phyloP scores from a whole-genome alignment of 2,797 vertebrate species.

The Macrochelys suwanniensis region DNA sequence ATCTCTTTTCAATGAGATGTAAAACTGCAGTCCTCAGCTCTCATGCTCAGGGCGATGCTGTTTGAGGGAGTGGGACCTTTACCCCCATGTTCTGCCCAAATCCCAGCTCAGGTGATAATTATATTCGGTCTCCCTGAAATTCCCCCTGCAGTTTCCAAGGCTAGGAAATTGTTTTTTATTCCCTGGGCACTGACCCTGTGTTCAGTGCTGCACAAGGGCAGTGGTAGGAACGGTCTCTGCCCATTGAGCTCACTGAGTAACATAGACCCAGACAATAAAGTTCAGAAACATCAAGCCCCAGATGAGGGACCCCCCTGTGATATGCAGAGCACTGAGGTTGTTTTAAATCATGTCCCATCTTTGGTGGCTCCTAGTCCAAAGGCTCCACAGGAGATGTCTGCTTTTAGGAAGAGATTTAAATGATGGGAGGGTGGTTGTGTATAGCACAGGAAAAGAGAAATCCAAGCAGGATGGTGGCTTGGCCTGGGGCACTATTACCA shows the following conservation, averaged over 20 bases:
- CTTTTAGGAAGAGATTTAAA: neutral
- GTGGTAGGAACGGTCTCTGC: neutral
- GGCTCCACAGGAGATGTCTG: accelerated
- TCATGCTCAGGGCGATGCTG: too few relatives aligned
- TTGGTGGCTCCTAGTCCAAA: neutral
- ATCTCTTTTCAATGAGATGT: too few relatives aligned
- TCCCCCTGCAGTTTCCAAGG: too few relatives aligned
- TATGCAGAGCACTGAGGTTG: neutral
- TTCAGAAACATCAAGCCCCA: neutral
- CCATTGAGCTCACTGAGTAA: neutral
- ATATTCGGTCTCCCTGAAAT: too few relatives aligned
- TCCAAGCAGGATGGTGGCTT: neutral
- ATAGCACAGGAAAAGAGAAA: neutral
- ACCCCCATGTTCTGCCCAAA: too few relatives aligned
- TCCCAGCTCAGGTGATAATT: too few relatives aligned
- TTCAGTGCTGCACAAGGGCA: too few relatives aligned
- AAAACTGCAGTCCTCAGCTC: too few relatives aligned
- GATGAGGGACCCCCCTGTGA: neutral
- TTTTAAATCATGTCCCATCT: neutral
- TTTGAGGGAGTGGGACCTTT: too few relatives aligned
- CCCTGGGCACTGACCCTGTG: too few relatives aligned
- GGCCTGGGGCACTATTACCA: neutral
- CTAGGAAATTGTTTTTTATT: too few relatives aligned
- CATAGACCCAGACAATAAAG: neutral
- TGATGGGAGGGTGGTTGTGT: neutral